Percentiles rank a stretch among this genome's conserved stretches.
phyloP scores from a whole-genome alignment of 2,797 vertebrate genomes.

The Typhlichthys subterraneus region DNA sequence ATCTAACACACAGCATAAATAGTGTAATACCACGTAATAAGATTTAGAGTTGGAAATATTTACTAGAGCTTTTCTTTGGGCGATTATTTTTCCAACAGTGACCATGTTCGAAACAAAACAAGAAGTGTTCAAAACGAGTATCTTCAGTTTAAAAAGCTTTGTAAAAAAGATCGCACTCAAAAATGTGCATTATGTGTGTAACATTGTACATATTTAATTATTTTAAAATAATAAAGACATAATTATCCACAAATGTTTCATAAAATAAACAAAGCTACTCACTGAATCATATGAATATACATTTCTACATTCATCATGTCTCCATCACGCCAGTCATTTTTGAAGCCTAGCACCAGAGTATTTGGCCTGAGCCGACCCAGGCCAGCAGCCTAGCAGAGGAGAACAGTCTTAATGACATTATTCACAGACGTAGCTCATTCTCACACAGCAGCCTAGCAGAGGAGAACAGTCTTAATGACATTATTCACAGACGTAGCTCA shows the following conservation, averaged over 20 bases:
- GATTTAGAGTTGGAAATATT: neutral
- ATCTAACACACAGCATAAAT: neutral
- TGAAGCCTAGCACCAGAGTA: slow-evolving; percentile 94
- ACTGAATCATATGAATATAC: slow-evolving; percentile 97
- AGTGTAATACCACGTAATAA: neutral
- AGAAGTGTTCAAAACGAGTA: neutral
- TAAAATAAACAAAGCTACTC: slow-evolving; percentile 65
- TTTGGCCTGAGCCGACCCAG: slow-evolving; percentile 94
- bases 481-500: neutral
- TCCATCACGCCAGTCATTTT: slow-evolving; percentile 90
- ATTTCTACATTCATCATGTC: slow-evolving; percentile 96
- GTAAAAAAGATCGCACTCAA: no score
- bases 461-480: neutral
- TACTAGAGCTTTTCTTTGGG: neutral
- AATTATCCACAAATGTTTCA: neutral
- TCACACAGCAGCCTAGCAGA: neutral
- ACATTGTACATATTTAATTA: neutral
- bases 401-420: slow-evolving; percentile 4
- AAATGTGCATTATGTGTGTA: no score
- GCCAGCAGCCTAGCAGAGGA: slow-evolving; percentile 84
- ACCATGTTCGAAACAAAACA: no score
- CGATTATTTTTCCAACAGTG: neutral
- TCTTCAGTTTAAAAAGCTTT: neutral
- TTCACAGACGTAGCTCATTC: neutral
- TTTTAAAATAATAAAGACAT: neutral